Base-by-base conservation (phyloP, 53 echinoderm and acorn worm species). In the Arbacia lixula region DNA sequence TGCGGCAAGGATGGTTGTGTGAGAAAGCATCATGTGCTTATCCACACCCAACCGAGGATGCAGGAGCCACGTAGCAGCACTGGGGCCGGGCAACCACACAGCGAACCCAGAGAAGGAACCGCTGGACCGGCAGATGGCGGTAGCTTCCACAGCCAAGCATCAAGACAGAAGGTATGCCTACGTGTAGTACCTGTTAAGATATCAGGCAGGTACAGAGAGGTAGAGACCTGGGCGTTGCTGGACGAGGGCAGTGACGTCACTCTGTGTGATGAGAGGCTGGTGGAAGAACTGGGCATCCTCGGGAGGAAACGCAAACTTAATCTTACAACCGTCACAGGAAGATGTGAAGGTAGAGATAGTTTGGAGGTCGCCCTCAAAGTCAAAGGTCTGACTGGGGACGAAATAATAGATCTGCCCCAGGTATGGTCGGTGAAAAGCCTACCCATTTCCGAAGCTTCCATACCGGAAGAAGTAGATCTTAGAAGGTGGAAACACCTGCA, bases 401-500 rank as follows among this genome's bases (percentile, higher is more conserved):
- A 91, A 40, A 36, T 29, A 12, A 55, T 87, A 19, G 58, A 74
- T 21, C n/a, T 85, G 20, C 74, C 74, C 12, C 33, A 34, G 21
- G 86, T 84, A 5, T 86, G 90, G 87, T 73, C 91, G 12, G 87
- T 87, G 6, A 22, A 72, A 16, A 83, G 32, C 34, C 66, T 91
- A 36, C 87, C 87, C 0, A 67, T 91, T 30, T 83, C 91, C 1
- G 40, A 74, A 33, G 5, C 33, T 11, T 40, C 34, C 35, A 55
- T 91, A 21, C 91, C 91, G 27, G 21, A 43, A 1, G 24, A 62
- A 38, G 60, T 35, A 54, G 84, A 91, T 28, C 26, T 91, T n/a
- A 14, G 31, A 19, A 69, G 20, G 27, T 91, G 87, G 87, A 5
- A 63, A 17, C 91, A 91, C 56, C 37, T 86, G 43, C 35, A 80